A percentile compares a stretch with the other conserved stretches of the same genome.
These are phyloP conservation scores for Anastrepha ludens DNA, from an alignment of 1,140 invertebrate genomes.

Conservation along the genomic window DNA sequence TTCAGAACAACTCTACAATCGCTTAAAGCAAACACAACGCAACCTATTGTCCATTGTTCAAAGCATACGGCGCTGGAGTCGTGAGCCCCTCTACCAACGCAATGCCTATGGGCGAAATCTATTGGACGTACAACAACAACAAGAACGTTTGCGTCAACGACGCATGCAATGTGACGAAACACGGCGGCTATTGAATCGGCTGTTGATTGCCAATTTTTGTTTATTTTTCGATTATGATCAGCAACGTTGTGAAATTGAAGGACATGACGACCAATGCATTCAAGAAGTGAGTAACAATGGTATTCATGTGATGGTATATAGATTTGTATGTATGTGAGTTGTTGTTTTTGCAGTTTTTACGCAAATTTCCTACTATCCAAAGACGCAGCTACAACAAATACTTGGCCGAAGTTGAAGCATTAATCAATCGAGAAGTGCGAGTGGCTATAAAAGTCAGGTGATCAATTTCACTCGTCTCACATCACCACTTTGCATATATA, in stretches of 20 bases:
- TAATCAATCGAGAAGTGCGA: constrained; percentile 67
- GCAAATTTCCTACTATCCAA: constrained; percentile 67
- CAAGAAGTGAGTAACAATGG: constrained; percentile 63
- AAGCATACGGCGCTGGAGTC: constrained; percentile 78
- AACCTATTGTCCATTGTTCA: constrained; percentile 73
- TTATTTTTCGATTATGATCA: constrained; percentile 76
- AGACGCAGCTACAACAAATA: constrained; percentile 66
- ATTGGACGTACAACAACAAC: constrained; percentile 77
- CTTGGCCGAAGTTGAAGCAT: constrained; percentile 65
- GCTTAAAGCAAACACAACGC: constrained; percentile 79
- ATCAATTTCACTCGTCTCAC: not conserved
- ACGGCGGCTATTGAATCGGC: constrained; percentile 76
- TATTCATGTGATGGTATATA: not conserved
- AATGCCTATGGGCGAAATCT: constrained; percentile 77
- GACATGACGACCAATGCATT: constrained; percentile 62
- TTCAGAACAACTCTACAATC: constrained; percentile 74
- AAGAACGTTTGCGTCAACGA: constrained; percentile 73
- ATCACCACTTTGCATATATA: no score
- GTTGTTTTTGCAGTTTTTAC: constrained; percentile 63
- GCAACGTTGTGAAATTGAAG: constrained; percentile 61
- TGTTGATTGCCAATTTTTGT: constrained; percentile 79
- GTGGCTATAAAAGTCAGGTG: constrained; percentile 70
- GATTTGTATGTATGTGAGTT: not conserved
- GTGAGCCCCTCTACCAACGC: constrained; percentile 78
- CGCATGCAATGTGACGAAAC: constrained; percentile 75